A percentile compares a stretch with the other conserved stretches of the same genome.
Conservation (phyloP, 2,888 invertebrate species). For the Sicus ferrugineus region DNA sequence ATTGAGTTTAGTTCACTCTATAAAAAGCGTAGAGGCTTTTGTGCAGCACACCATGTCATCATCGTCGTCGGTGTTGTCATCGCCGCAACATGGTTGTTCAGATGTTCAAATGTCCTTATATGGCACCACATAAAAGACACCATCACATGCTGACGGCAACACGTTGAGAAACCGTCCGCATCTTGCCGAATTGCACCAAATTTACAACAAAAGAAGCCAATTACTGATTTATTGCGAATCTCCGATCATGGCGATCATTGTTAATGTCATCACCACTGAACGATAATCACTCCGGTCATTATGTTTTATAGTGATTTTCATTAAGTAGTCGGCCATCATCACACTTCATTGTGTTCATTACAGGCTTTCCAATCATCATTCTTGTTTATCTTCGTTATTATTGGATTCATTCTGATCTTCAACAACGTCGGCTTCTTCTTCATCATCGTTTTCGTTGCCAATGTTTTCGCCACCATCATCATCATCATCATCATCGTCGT, state of each 20-base stretch:
- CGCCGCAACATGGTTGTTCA: background rate
- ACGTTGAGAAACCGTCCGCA: background rate
- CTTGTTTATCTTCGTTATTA: too few relatives aligned
- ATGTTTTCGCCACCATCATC: conserved; percentile 14
- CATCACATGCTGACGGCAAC: conserved; percentile 1
- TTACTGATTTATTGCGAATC: conserved; percentile 25
- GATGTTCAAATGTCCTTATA: conserved; percentile 2
- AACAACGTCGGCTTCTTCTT: background rate
- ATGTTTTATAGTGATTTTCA: background rate
- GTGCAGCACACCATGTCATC: too few relatives aligned
- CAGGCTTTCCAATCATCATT: too few relatives aligned
- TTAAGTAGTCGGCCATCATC: too few relatives aligned
- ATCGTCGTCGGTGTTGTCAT: background rate
- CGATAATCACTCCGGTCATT: background rate
- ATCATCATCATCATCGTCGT: conserved; percentile 25
- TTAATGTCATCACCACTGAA: background rate
- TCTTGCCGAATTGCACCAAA: conserved; percentile 13
- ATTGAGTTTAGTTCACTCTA: too few relatives aligned
- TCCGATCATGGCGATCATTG: background rate
- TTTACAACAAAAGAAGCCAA: conserved; percentile 11
- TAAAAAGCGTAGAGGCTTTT: too few relatives aligned
- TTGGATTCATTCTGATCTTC: background rate
- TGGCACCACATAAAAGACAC: conserved; percentile 14
- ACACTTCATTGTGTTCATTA: too few relatives aligned
- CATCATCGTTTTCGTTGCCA: conserved; percentile 6